A percentile compares a stretch with the other conserved stretches of the same genome.
These are phyloP conservation scores for Shinisaurus crocodilurus DNA, from an alignment of 2,113 vertebrate genomes.

Conservation along the genomic window DNA sequence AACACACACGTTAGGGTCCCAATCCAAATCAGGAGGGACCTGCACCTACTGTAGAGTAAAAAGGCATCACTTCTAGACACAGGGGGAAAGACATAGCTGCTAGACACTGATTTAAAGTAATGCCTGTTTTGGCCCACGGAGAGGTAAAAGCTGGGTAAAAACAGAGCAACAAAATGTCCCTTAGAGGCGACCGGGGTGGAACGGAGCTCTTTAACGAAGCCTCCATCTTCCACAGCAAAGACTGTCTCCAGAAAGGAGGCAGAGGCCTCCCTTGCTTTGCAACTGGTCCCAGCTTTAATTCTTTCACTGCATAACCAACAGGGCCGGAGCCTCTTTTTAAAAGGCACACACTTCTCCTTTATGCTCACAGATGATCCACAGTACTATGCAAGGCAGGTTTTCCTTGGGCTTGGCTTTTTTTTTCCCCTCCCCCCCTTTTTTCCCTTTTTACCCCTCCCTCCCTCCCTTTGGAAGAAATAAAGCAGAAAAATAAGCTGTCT, in stretches of 20 bases:
- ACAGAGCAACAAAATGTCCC: background rate
- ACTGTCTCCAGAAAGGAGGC: background rate
- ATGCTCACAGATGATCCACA: slow-evolving; percentile 14
- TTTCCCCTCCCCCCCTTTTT: background rate
- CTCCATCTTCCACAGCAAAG: background rate
- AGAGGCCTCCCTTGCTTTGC: background rate
- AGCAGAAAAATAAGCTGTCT: slow-evolving; percentile 26
- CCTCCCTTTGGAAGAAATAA: background rate
- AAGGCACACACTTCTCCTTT: background rate
- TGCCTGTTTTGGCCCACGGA: no score
- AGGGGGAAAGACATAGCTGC: no score
- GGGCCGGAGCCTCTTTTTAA: background rate
- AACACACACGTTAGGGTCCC: no score
- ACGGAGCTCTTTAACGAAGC: background rate
- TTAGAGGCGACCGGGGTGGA: background rate
- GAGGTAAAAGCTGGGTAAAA: background rate
- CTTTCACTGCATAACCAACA: background rate
- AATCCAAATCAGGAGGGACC: no score
- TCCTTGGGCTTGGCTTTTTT: slow-evolving; percentile 7
- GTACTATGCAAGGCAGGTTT: background rate
- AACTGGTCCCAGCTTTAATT: background rate
- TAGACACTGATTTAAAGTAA: no score
- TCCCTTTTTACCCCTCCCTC: background rate
- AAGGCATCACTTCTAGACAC: no score
- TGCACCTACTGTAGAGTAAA: no score